Percentiles rank a stretch among this genome's conserved stretches.
Evolutionary conservation across 1,140 invertebrate genomes (phyloP).

Genomic region (Maconellicoccus hirsutus): DNA sequence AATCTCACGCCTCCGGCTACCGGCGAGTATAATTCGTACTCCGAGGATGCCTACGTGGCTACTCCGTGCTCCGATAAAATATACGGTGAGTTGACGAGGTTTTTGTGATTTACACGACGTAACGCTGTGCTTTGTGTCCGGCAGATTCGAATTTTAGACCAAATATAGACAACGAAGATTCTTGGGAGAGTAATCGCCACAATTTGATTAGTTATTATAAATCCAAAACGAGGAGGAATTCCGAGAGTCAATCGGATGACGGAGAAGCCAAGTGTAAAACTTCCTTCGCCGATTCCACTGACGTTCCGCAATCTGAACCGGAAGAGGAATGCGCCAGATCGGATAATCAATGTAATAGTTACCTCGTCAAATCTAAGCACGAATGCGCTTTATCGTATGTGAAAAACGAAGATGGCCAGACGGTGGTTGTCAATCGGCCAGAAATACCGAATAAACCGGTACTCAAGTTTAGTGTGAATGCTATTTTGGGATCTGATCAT

Average conservation of each 20-base stretch:
- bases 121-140: neutral
- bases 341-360: neutral
- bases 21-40: neutral
- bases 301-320: neutral
- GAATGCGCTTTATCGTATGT: constrained; percentile 2
- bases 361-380: constrained; percentile 1
- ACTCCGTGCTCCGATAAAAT: neutral
- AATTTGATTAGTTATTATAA: neutral
- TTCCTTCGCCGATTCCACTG: neutral
- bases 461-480: constrained; percentile 25
- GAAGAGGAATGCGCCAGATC: neutral
- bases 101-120: too few species aligned
- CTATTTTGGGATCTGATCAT: constrained; percentile 25
- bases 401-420: constrained; percentile 8
- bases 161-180: neutral
- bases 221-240: neutral
- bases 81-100: neutral
- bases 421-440: neutral
- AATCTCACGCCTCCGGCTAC: neutral
- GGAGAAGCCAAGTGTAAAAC: neutral
- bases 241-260: constrained; percentile 14
- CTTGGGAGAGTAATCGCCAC: constrained; percentile 13
- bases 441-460: constrained; percentile 11
- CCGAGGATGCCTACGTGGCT: neutral
- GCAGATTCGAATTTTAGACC: neutral